Base-by-base conservation (phyloP, 1,140 invertebrate genomes). In the Limonius californicus region DNA sequence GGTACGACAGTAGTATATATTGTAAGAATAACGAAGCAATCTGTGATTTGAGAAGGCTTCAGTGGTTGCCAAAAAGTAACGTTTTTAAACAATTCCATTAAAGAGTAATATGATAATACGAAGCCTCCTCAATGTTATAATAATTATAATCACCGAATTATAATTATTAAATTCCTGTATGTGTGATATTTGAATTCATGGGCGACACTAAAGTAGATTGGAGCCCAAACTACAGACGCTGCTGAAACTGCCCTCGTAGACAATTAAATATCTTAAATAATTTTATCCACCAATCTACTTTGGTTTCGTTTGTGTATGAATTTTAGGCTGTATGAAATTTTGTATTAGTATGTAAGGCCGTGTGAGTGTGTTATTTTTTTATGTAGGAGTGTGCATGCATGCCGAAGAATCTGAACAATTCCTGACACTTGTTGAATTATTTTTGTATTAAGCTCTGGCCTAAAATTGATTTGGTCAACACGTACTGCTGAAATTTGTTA, bases 21-120 rank as follows among this genome's bases (percentile, higher is more conserved):
- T 47, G 14, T 62, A 62, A 65, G 55, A 61, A 70, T 71, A 65
- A 65, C 67, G 68, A 72, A 73, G 53, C 54, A 71, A 74, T 71
- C 74, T 76, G 74, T 76, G 74, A 76, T 76, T 76, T 76, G 74
- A 68, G 73, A 70, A 72, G 63, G 74, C 70, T 76, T 76, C 73
- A 70, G 53, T 42, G 63, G 72, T 73, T 75, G 74, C 74, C 74
- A 75, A 75, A 75, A 74, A 64, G n/a, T 58, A 57, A 61, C 58
- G 57, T 64, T 60, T 60, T 47, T 67, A 63, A 67, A 66, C 54
- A 69, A 74, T 73, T 73, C 72, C 73, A 74, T 72, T 74, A 70
- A 23, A 23, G 7, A 2, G 16, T 69, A 68, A 56, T 68, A 58
- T 65, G 61, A 60, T 61, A 64, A 62, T 59, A 60, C 19, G 72